Conservation (phyloP, 2,113 vertebrate genomes). For the Mola mola region DNA sequence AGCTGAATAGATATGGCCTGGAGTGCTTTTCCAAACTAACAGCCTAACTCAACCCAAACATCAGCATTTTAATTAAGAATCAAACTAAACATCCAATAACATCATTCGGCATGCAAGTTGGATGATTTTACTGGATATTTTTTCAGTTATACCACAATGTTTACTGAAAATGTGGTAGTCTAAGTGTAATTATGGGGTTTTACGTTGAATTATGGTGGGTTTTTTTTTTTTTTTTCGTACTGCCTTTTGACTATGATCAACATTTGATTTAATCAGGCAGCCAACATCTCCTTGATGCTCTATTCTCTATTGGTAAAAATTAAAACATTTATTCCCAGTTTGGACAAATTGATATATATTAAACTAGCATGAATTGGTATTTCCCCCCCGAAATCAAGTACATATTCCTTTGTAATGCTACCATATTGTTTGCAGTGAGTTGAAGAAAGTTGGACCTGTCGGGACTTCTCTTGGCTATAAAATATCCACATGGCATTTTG, state of each 20-base stretch:
- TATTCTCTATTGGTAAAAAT: slow-evolving; percentile 1
- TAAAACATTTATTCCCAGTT: background rate
- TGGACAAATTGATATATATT: too few relatives aligned
- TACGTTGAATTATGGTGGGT: slow-evolving; percentile 11
- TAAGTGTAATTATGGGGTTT: slow-evolving; percentile 59
- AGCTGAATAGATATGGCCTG: slow-evolving; percentile 72
- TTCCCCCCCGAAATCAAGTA: too few relatives aligned
- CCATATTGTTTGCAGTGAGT: too few relatives aligned
- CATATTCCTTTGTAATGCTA: too few relatives aligned
- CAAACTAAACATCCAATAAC: slow-evolving; percentile 68
- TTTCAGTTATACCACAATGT: slow-evolving; percentile 39
- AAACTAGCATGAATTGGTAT: too few relatives aligned
- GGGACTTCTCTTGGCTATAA: too few relatives aligned
- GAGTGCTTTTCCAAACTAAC: slow-evolving; percentile 70
- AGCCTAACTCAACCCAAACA: slow-evolving; percentile 64
- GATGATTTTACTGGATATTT: slow-evolving; percentile 43
- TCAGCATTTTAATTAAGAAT: slow-evolving; percentile 71
- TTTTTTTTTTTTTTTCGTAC: slow-evolving; percentile 6
- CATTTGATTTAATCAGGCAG: slow-evolving; percentile 21
- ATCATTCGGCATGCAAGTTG: slow-evolving; percentile 44
- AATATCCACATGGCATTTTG: too few relatives aligned
- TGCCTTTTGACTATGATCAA: slow-evolving; percentile 17
- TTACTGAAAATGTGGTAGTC: slow-evolving; percentile 47
- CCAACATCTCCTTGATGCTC: slow-evolving; percentile 18
- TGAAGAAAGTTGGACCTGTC: background rate